phyloP scores from a whole-genome alignment of 2,888 invertebrate genomes.

The Theristus sp. region DNA sequence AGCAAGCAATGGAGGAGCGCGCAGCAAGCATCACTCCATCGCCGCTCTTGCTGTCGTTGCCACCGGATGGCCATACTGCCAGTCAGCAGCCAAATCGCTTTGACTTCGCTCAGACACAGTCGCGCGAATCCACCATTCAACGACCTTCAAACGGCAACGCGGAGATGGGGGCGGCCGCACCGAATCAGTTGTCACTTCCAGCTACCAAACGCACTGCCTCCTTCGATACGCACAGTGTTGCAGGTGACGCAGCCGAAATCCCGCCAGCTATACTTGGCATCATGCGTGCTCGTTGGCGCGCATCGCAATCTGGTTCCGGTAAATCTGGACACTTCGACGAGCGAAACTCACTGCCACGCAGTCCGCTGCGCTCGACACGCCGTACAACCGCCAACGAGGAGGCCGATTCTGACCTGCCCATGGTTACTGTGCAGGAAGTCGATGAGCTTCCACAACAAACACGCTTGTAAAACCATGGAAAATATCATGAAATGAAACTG shows the following conservation, averaged over 20 bases:
- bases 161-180: not conserved
- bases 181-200: not conserved
- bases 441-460: not conserved
- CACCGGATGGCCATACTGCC: too few species aligned
- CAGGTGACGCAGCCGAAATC: not conserved
- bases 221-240: not conserved
- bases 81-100: too few species aligned
- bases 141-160: too few species aligned
- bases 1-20: conserved; percentile 10
- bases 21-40: too few species aligned
- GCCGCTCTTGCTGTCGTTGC: too few species aligned
- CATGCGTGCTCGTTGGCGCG: not conserved
- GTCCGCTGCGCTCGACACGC: not conserved
- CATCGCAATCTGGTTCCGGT: not conserved
- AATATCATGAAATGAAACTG: too few species aligned
- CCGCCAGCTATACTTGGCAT: not conserved
- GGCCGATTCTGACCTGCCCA: not conserved
- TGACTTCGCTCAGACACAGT: too few species aligned
- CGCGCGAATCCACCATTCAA: too few species aligned
- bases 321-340: not conserved
- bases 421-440: not conserved
- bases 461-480: not conserved
- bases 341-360: not conserved
- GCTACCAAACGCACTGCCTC: not conserved
- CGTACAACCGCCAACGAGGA: not conserved